These are phyloP conservation scores for Erannis defoliaria DNA, from an alignment of 2,888 invertebrate species.

Conservation along the genomic window DNA sequence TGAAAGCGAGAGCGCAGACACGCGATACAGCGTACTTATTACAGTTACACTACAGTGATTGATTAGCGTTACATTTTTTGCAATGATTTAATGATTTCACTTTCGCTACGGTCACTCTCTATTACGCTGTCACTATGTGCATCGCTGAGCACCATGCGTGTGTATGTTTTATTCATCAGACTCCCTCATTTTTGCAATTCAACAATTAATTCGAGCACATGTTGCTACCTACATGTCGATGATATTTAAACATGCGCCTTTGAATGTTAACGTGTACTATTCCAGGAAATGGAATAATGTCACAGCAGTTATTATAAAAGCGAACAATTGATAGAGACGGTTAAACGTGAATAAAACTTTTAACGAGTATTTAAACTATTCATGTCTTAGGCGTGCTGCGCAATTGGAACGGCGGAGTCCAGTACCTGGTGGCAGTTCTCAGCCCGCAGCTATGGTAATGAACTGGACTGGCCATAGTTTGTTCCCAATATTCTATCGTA, in stretches of 20 bases:
- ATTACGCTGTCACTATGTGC: constrained; percentile 59
- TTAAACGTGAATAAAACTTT: constrained; percentile 40
- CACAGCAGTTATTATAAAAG: neutral
- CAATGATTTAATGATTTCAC: constrained; percentile 64
- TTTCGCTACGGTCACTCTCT: constrained; percentile 69
- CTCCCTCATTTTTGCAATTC: constrained; percentile 47
- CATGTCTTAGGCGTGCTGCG: constrained; percentile 47
- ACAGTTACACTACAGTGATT: constrained; percentile 15
- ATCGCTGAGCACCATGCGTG: constrained; percentile 55
- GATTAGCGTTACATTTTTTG: constrained; percentile 24
- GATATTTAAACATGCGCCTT: constrained; percentile 42
- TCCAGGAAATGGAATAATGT: constrained; percentile 28
- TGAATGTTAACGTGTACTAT: constrained; percentile 42
- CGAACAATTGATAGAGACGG: constrained; percentile 17
- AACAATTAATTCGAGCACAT: constrained; percentile 47
- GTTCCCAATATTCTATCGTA: constrained; percentile 61
- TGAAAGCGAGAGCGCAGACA: constrained; percentile 23
- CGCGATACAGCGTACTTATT: constrained; percentile 19
- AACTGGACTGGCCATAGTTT: constrained; percentile 63
- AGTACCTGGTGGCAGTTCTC: constrained; percentile 42
- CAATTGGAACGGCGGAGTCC: constrained; percentile 36
- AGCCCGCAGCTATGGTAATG: constrained; percentile 62
- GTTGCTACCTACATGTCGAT: constrained; percentile 43
- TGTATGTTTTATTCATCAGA: constrained; percentile 64
- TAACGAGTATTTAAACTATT: constrained; percentile 50